phyloP scores from a whole-genome alignment of 2,888 invertebrate species.

The Eilema sororculum region DNA sequence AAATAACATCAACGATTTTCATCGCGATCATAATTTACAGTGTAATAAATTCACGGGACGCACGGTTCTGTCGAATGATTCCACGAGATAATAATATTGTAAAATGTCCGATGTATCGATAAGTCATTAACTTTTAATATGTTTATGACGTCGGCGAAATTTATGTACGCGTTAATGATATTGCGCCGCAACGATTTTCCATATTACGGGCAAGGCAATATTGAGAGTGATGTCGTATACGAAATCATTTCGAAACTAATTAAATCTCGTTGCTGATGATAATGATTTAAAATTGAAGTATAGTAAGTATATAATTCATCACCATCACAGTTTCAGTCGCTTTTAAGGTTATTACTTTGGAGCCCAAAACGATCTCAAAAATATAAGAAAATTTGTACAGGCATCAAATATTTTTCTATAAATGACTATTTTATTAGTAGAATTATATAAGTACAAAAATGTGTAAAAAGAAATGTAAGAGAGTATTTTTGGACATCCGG shows the following conservation, averaged over 20 bases:
- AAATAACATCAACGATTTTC: slow-evolving; percentile 32
- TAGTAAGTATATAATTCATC: too few species aligned
- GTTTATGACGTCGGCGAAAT: slow-evolving; percentile 32
- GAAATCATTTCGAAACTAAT: neutral
- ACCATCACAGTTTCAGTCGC: too few species aligned
- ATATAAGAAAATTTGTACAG: too few species aligned
- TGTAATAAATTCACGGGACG: slow-evolving; percentile 42
- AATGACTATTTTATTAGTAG: too few species aligned
- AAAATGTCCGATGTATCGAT: slow-evolving; percentile 41
- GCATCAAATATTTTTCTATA: too few species aligned
- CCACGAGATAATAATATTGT: slow-evolving; percentile 48
- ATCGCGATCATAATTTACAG: slow-evolving; percentile 38
- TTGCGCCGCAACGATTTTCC: slow-evolving; percentile 17
- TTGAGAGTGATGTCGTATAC: neutral
- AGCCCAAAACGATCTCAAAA: too few species aligned
- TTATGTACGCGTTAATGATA: slow-evolving; percentile 28
- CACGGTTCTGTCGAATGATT: slow-evolving; percentile 37
- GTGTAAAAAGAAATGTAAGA: too few species aligned
- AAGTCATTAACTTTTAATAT: slow-evolving; percentile 50
- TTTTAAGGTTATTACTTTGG: too few species aligned
- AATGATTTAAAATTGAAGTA: neutral
- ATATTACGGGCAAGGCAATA: slow-evolving; percentile 11
- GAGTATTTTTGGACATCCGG: too few species aligned
- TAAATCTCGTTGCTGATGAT: neutral
- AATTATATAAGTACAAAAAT: too few species aligned